Evolutionary conservation across 2,888 invertebrate species (phyloP).

Genomic region (Pediacus dermestoides): DNA sequence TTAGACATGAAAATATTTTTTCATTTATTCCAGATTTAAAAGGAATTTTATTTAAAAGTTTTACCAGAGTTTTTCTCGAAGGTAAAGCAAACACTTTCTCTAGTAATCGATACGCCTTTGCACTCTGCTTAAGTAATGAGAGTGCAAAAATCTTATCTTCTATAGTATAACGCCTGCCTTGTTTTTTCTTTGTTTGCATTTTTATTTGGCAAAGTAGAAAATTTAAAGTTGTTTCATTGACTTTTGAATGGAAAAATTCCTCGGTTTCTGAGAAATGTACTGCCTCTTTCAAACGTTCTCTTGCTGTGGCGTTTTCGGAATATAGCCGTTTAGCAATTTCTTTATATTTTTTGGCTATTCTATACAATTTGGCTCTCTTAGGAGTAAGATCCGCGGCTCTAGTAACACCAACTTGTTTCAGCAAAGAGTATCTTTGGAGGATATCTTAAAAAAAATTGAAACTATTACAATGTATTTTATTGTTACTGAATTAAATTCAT

Average conservation of each 20-base stretch:
- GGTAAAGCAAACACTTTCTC: conserved; percentile 12
- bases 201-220: background rate
- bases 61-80: conserved; percentile 7
- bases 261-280: background rate
- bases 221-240: background rate
- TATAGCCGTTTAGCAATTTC: background rate
- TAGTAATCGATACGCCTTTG: background rate
- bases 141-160: conserved; percentile 1
- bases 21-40: conserved; percentile 13
- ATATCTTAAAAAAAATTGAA: too few relatives aligned
- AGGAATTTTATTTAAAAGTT: conserved; percentile 6
- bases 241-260: background rate
- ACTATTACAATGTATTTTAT: too few relatives aligned
- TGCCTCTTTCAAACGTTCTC: background rate
- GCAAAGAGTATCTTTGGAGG: too few relatives aligned
- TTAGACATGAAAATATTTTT: conserved; percentile 8
- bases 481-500: too few relatives aligned
- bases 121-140: background rate
- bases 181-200: background rate
- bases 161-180: background rate
- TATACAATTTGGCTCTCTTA: background rate
- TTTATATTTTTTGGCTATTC: background rate
- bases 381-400: background rate
- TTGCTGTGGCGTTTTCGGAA: background rate
- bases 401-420: too few relatives aligned